phyloP scores from a whole-genome alignment of 2,113 vertebrate species.

The Trichechus manatus region DNA sequence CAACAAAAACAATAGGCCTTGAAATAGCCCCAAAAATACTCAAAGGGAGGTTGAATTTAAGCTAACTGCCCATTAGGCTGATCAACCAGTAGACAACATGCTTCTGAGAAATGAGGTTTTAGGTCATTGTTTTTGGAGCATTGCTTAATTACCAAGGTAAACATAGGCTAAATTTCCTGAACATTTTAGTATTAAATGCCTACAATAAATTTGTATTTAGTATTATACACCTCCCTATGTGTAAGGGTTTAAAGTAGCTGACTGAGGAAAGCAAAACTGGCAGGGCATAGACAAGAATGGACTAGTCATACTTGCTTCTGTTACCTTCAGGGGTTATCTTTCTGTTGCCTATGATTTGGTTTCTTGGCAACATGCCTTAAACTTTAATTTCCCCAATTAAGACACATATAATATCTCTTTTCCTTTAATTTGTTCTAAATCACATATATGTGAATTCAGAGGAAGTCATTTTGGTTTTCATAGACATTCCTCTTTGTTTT shows the following conservation, averaged over 20 bases:
- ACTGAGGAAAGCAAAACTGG: neutral
- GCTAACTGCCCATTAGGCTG: neutral
- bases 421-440: neutral
- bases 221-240: too few species aligned
- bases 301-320: neutral
- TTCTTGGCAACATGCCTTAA: neutral
- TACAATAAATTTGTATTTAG: neutral
- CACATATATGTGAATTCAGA: neutral
- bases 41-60: neutral
- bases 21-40: neutral
- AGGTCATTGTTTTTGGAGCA: neutral
- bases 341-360: neutral
- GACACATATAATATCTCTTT: neutral
- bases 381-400: neutral
- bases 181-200: neutral
- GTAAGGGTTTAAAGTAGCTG: neutral
- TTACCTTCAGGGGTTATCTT: neutral
- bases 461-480: neutral
- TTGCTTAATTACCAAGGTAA: neutral
- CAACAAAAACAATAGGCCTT: neutral
- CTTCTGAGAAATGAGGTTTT: neutral
- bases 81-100: neutral
- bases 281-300: neutral
- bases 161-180: neutral
- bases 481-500: neutral